A percentile compares a stretch with the other conserved stretches of the same genome.
phyloP scores from a whole-genome alignment of 1,140 invertebrate species.

The Scaptomyza pallida region DNA sequence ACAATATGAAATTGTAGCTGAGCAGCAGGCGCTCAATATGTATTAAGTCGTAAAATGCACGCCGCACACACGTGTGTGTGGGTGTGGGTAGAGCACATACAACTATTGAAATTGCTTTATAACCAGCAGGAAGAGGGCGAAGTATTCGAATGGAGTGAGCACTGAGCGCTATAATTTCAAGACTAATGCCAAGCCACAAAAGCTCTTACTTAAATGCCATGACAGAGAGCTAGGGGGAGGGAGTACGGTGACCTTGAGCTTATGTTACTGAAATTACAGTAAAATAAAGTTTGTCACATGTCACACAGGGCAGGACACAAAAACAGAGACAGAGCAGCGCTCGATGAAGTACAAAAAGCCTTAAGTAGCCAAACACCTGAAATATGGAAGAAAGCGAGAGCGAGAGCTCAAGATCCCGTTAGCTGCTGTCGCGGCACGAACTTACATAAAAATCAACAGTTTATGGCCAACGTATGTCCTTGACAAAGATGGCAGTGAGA shows the following conservation, averaged over 20 bases:
- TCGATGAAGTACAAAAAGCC: conserved; percentile 12
- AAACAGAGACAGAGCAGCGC: background rate
- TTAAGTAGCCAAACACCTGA: conserved; percentile 44
- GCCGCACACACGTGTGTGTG: conserved; percentile 8
- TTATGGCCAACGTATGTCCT: conserved; percentile 75
- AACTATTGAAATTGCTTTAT: conserved; percentile 61
- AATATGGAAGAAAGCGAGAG: background rate
- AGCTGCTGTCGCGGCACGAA: conserved; percentile 57
- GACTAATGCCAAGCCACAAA: conserved; percentile 68
- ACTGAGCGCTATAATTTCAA: conserved; percentile 63
- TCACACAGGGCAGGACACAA: conserved; percentile 37
- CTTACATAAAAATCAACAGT: conserved; percentile 79
- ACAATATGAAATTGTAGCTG: conserved; percentile 31
- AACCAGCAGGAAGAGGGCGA: conserved; percentile 28
- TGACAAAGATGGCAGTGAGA: conserved; percentile 33
- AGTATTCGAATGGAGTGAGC: background rate
- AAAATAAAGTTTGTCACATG: conserved; percentile 70
- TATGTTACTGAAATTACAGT: conserved; percentile 39
- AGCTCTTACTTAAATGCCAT: conserved; percentile 9
- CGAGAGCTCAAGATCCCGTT: conserved; percentile 17
- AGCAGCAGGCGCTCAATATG: conserved; percentile 58
- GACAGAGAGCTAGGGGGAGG: background rate
- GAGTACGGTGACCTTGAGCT: conserved; percentile 50
- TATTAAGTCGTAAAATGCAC: conserved; percentile 69
- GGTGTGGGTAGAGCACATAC: conserved; percentile 39